These are phyloP conservation scores for Ectropis grisescens DNA, from an alignment of 1,140 invertebrate species.

Conservation along the genomic window DNA sequence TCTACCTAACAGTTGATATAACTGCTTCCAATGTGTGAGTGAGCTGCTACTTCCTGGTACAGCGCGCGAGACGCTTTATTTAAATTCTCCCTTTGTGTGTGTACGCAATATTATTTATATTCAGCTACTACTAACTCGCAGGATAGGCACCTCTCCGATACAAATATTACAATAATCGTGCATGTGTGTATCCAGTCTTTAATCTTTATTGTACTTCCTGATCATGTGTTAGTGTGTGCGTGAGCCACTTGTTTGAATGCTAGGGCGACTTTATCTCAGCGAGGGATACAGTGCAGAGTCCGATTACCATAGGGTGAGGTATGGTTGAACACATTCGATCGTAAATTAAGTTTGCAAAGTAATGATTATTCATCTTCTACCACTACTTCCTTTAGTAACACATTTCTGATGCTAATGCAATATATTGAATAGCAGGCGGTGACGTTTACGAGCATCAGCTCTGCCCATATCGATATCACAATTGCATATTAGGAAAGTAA, in stretches of 20 bases:
- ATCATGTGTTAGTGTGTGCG: constrained; percentile 52
- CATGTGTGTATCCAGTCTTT: constrained; percentile 60
- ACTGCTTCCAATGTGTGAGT: constrained; percentile 37
- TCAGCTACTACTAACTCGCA: constrained; percentile 36
- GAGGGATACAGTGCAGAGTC: constrained; percentile 65
- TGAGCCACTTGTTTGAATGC: constrained; percentile 67
- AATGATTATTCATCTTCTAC: too few species aligned
- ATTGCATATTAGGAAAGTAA: background rate
- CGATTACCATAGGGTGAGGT: constrained; percentile 44
- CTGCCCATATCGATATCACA: too few species aligned
- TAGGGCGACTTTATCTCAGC: constrained; percentile 64
- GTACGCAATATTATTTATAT: constrained; percentile 59
- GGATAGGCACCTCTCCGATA: constrained; percentile 29
- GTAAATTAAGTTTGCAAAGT: too few species aligned
- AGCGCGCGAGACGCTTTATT: constrained; percentile 63
- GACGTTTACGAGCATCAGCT: too few species aligned
- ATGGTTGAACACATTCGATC: too few species aligned
- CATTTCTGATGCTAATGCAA: too few species aligned
- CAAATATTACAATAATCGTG: constrained; percentile 59
- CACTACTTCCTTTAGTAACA: too few species aligned
- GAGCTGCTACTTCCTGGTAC: constrained; percentile 66
- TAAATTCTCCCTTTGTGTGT: constrained; percentile 59
- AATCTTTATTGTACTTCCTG: constrained; percentile 69
- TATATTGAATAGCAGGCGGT: too few species aligned
- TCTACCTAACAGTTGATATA: constrained; percentile 29